phyloP scores from a whole-genome alignment of 2,888 invertebrate genomes.

The Heliconius ethilla region DNA sequence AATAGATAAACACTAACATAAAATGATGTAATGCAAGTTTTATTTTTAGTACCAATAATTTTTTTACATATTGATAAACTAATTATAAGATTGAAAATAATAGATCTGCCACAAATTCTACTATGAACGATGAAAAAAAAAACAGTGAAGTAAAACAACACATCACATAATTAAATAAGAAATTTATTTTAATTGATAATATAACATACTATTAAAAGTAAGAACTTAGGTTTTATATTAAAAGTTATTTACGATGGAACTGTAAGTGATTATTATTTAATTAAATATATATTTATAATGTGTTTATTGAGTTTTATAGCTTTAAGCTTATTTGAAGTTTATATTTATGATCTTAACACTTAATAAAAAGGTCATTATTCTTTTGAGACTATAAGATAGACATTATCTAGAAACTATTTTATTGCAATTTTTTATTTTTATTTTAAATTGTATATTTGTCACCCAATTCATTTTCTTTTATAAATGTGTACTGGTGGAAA shows the following conservation, averaged over 20 bases:
- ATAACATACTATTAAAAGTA: neutral
- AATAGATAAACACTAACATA: too few relatives aligned
- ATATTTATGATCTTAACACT: neutral
- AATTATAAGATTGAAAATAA: too few relatives aligned
- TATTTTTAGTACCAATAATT: too few relatives aligned
- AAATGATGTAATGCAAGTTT: too few relatives aligned
- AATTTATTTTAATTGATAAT: neutral
- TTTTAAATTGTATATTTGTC: too few relatives aligned
- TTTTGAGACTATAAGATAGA: too few relatives aligned
- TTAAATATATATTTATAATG: neutral
- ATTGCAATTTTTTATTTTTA: neutral
- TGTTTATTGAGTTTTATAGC: slow-evolving; percentile 1
- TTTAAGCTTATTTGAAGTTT: neutral
- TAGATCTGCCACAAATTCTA: too few relatives aligned
- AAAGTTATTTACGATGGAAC: neutral
- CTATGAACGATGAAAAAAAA: too few relatives aligned
- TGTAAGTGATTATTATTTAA: neutral
- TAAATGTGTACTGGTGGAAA: too few relatives aligned
- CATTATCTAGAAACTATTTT: neutral
- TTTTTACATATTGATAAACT: too few relatives aligned
- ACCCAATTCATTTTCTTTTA: too few relatives aligned
- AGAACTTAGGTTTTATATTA: neutral
- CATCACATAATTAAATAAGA: neutral
- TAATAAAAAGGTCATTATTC: neutral
- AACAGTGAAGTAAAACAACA: too few relatives aligned